Conservation (phyloP, 2,797 vertebrate genomes). For the Pseudotriccus pelzelni region DNA sequence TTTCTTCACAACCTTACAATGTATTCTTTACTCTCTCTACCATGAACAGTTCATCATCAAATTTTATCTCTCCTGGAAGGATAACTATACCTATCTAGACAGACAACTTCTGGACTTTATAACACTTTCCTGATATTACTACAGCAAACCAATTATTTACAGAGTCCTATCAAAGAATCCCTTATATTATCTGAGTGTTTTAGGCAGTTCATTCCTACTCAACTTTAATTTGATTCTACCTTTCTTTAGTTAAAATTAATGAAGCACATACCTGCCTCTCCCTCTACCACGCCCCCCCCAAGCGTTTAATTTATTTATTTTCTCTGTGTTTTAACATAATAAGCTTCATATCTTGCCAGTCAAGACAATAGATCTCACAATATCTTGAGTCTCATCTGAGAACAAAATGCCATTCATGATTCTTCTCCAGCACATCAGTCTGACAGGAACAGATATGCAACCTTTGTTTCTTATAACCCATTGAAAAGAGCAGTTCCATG, state of each 20-base stretch:
- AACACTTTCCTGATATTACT: background rate
- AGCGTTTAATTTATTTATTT: background rate
- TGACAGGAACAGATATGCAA: rapidly evolving
- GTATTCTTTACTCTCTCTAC: background rate
- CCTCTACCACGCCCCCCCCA: background rate
- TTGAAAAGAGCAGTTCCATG: background rate
- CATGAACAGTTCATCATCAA: background rate
- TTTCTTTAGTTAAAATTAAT: background rate
- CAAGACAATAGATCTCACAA: background rate
- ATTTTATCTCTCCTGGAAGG: background rate
- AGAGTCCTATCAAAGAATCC: background rate
- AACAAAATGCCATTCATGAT: background rate
- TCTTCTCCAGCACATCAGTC: background rate
- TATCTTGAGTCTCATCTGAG: background rate
- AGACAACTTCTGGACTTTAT: background rate
- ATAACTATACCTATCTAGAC: background rate
- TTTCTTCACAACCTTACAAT: background rate
- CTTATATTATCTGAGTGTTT: background rate
- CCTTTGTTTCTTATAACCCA: background rate
- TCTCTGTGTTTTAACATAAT: background rate
- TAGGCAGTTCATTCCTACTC: background rate
- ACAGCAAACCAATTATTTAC: background rate
- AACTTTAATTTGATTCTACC: background rate
- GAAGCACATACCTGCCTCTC: background rate
- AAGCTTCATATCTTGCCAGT: background rate